Conservation (phyloP, 2,797 vertebrate genomes). For the Sparus aurata region DNA sequence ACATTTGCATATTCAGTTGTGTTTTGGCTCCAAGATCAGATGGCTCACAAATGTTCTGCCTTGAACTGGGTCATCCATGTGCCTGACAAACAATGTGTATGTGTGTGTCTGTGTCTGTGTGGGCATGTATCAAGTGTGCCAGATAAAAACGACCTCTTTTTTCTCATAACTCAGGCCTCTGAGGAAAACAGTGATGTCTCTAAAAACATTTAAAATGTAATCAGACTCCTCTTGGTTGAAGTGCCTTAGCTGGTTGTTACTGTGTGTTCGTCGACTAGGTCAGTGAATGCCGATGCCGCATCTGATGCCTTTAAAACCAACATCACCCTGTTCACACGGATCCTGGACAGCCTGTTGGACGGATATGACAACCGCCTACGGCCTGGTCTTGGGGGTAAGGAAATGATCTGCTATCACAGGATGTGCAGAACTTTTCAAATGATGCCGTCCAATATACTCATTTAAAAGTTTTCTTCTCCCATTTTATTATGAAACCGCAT, state of each 20-base stretch:
- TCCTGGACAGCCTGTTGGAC: slow-evolving; percentile 98
- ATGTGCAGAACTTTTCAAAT: background rate
- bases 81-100: slow-evolving; percentile 43
- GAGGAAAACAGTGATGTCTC: slow-evolving; percentile 28
- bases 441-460: background rate
- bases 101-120: slow-evolving; percentile 45
- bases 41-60: slow-evolving; percentile 66
- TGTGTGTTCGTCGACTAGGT: slow-evolving; percentile 83
- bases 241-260: slow-evolving; percentile 18
- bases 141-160: slow-evolving; percentile 42
- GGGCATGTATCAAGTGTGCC: slow-evolving; percentile 46
- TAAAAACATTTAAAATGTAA: slow-evolving; percentile 32
- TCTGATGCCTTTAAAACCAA: slow-evolving; percentile 97
- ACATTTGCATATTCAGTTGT: slow-evolving; percentile 74
- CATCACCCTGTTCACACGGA: slow-evolving; percentile 97
- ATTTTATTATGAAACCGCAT: slow-evolving; percentile 30
- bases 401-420: slow-evolving; percentile 12
- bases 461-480: background rate
- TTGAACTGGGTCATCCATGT: slow-evolving; percentile 76
- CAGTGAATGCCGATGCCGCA: slow-evolving; percentile 88
- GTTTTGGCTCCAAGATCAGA: slow-evolving; percentile 75
- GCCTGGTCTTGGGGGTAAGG: slow-evolving; percentile 97
- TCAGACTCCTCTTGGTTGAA: slow-evolving; percentile 18
- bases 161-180: slow-evolving; percentile 37
- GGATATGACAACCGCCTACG: slow-evolving; percentile 98